These are phyloP conservation scores for Verasper variegatus DNA, from an alignment of 2,113 vertebrate genomes.

Conservation along the genomic window DNA sequence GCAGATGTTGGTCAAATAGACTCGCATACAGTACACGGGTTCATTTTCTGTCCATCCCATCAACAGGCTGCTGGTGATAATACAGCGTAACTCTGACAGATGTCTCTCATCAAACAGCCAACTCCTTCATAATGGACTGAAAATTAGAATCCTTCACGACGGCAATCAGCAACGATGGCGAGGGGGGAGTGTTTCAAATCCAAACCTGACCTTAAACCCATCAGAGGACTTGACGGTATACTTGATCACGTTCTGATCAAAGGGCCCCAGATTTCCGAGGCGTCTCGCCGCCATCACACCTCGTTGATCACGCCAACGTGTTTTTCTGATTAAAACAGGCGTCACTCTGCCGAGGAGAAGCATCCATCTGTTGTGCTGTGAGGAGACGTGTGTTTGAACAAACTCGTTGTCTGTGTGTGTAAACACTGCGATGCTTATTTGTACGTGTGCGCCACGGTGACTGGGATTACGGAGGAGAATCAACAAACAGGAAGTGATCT, in stretches of 20 bases:
- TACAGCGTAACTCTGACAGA: constrained; percentile 57
- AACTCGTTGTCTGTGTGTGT: constrained; percentile 37
- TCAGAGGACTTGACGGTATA: background rate
- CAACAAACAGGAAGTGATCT: constrained; percentile 57
- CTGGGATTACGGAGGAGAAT: constrained; percentile 41
- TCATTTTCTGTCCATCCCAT: constrained; percentile 54
- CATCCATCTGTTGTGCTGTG: constrained; percentile 56
- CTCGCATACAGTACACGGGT: constrained; percentile 27
- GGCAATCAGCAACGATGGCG: constrained; percentile 31
- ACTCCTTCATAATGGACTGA: constrained; percentile 41
- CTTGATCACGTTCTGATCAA: constrained; percentile 43
- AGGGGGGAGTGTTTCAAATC: constrained; percentile 16
- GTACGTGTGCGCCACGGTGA: constrained; percentile 18
- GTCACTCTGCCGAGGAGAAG: constrained; percentile 17
- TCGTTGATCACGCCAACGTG: constrained; percentile 27
- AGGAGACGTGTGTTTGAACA: constrained; percentile 46
- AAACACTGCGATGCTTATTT: constrained; percentile 47
- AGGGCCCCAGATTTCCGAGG: constrained; percentile 19
- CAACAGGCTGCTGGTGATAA: constrained; percentile 63
- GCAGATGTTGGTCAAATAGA: constrained; percentile 68
- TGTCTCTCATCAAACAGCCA: constrained; percentile 59
- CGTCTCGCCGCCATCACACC: constrained; percentile 27
- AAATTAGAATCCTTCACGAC: constrained; percentile 53
- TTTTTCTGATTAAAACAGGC: constrained; percentile 45
- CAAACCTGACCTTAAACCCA: constrained; percentile 8